Evolutionary conservation across 2,797 vertebrate species (phyloP).

Genomic region (Rhynchonycteris naso): DNA sequence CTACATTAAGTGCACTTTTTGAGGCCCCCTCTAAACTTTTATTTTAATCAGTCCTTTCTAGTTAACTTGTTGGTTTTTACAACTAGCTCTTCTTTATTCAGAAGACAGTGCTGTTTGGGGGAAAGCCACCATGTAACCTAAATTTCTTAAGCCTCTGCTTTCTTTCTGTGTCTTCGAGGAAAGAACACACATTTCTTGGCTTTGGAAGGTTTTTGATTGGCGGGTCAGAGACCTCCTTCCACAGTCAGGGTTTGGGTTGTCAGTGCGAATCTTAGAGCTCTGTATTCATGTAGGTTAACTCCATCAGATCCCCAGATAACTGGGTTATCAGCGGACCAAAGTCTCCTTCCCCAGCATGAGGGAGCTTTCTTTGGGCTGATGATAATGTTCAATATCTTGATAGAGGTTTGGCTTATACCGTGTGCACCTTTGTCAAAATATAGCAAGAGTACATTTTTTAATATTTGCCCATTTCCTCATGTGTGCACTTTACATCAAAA

Average conservation of each 20-base stretch:
- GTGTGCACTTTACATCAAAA: not conserved
- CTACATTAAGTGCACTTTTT: not conserved
- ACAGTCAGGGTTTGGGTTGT: not conserved
- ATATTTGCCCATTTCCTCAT: not conserved
- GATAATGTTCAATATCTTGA: not conserved
- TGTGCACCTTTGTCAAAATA: not conserved
- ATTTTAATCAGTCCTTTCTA: not conserved
- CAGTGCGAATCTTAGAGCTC: not conserved
- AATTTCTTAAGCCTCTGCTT: slow-evolving; percentile 22
- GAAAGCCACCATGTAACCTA: not conserved
- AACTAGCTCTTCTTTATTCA: not conserved
- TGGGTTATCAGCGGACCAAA: not conserved
- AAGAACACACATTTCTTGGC: not conserved
- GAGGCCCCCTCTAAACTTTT: not conserved
- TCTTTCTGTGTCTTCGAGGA: slow-evolving; percentile 15
- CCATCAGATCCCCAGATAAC: not conserved
- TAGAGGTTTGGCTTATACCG: not conserved
- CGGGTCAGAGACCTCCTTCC: not conserved
- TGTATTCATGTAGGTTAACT: not conserved
- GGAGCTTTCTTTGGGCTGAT: not conserved
- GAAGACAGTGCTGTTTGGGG: not conserved
- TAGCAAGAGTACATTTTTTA: not conserved
- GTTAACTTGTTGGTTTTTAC: not conserved
- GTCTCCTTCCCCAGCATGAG: not conserved
- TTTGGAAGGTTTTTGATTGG: not conserved